These are phyloP conservation scores for Huso huso DNA, from an alignment of 2,797 vertebrate genomes.

Conservation along the genomic window DNA sequence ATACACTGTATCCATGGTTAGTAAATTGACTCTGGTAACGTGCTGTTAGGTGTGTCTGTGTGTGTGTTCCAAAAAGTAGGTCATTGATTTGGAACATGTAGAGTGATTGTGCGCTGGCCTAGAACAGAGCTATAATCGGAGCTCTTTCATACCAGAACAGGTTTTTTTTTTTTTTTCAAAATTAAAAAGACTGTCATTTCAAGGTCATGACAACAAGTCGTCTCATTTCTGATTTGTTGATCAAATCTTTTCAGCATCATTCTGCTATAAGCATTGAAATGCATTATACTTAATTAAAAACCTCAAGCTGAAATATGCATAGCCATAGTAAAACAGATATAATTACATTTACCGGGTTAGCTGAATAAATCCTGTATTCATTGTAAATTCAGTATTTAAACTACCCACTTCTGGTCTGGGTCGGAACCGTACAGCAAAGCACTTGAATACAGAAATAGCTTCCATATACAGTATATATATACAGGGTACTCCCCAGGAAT, in stretches of 20 bases:
- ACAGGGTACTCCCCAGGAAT: no score
- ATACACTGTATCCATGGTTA: neutral
- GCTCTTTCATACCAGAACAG: conserved; percentile 55
- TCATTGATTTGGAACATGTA: conserved; percentile 62
- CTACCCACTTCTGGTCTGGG: no score
- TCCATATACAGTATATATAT: no score
- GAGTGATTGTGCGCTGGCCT: conserved; percentile 60
- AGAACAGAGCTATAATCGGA: conserved; percentile 60
- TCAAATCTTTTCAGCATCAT: neutral
- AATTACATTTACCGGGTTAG: no score
- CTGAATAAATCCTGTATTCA: no score
- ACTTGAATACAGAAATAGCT: no score
- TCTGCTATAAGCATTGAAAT: conserved; percentile 10
- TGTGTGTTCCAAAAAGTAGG: conserved; percentile 59
- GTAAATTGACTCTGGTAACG: conserved; percentile 38
- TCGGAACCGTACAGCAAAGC: no score
- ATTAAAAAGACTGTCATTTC: conserved; percentile 48
- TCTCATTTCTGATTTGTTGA: conserved; percentile 17
- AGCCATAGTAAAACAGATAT: no score
- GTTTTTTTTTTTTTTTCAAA: conserved; percentile 30
- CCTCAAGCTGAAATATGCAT: no score
- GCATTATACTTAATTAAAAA: neutral
- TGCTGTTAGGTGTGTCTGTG: conserved; percentile 42
- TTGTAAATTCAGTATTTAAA: no score
- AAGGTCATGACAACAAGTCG: conserved; percentile 50